Evolutionary conservation across 92 coral and sea anemone genomes (phyloP).

Genomic region (Siderastrea siderea): DNA sequence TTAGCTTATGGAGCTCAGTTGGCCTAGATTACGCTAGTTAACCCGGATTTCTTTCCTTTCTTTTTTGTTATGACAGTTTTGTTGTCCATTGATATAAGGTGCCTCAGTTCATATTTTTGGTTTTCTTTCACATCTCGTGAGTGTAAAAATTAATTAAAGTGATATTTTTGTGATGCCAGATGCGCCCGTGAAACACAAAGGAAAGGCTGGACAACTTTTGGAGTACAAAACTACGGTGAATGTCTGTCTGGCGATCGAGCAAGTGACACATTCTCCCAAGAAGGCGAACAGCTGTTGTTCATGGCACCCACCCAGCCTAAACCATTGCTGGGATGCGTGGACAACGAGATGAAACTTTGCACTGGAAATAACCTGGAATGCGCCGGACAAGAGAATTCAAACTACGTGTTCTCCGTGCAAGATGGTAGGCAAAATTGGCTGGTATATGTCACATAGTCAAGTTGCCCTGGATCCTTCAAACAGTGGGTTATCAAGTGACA

Average conservation of each 20-base stretch:
- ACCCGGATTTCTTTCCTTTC: no score
- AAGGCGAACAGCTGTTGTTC: constrained; percentile 93
- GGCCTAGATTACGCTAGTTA: no score
- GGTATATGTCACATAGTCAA: not conserved
- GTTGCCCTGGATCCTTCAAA: not conserved
- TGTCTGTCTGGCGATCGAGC: constrained; percentile 94
- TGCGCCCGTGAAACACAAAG: constrained; percentile 93
- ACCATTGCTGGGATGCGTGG: constrained; percentile 97
- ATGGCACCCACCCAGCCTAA: constrained; percentile 83
- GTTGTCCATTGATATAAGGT: no score
- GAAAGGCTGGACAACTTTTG: constrained; percentile 88
- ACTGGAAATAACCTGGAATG: constrained; percentile 84
- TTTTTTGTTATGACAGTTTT: no score
- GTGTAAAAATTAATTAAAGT: no score
- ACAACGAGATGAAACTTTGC: constrained; percentile 84
- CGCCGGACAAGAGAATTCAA: constrained; percentile 93
- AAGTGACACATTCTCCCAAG: constrained; percentile 82
- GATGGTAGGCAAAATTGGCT: constrained; percentile 69
- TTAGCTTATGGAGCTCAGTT: no score
- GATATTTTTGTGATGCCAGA: constrained; percentile 37
- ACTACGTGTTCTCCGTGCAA: constrained; percentile 87
- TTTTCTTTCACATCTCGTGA: no score
- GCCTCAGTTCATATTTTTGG: no score
- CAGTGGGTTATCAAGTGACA: not conserved
- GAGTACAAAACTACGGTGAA: constrained; percentile 92